Base-by-base conservation (phyloP, 2,113 vertebrate species). In the Garra rufa region DNA sequence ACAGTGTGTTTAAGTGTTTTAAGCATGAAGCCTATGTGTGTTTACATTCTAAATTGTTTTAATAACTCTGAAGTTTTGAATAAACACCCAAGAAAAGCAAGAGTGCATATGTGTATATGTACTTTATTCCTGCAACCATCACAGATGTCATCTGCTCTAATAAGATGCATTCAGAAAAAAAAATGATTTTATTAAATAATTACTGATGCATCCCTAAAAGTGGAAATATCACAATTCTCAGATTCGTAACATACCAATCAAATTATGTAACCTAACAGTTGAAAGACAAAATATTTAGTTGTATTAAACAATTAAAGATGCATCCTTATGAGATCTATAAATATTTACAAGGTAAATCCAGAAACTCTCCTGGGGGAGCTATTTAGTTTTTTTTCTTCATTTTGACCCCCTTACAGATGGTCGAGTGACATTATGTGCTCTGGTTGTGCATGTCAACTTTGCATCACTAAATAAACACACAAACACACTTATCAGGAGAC, bases 401-500 rank as follows among this genome's bases (percentile, higher is more conserved):
- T 48, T 75, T 30, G 0, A 9, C 43, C 28, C 41, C 2, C 21
- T n/a, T 61, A 13, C 57, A 63, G 38, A 79, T 28, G 57, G n/a
- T 30, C 19, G 44, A 50, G 26, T 17, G 15, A 55, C 26, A 55
- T 19, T 13, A 44, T 63, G 41, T 11, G 38, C 57, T 63, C 14
- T 46, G 17, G 24, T 78, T 43, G n/a, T 10, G 55, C 21, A 67
- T 34, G 41, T 38, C 48, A 76, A 76, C 26, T 52, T 52, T 76
- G 46, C 24, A 55, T 76, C 75, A 76, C 50, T 34, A 9, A 28
- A 15, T 57, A 52, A 71, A 67, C 46, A 52, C 26, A 57, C 11
- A 69, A n/a, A 76, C 44, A 79, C 67, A 80, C 75, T 30, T 21
- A 46, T 19, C 70, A 61, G 11, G 17, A 41, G 81, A 79, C 41